phyloP scores from a whole-genome alignment of 2,113 vertebrate species.

The Mastomys natalensis region DNA sequence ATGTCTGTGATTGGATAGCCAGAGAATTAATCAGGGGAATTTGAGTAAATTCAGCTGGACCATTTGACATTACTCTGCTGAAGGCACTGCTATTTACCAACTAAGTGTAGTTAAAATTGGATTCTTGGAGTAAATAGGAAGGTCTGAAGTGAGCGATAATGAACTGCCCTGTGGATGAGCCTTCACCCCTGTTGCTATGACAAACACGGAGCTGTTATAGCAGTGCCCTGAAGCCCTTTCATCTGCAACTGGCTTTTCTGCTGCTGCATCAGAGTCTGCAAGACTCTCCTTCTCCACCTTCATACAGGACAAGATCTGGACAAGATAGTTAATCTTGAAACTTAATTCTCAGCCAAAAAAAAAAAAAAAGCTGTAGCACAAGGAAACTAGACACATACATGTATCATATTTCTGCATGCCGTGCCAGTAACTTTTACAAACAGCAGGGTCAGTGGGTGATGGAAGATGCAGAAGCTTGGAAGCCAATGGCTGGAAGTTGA shows the following conservation, averaged over 20 bases:
- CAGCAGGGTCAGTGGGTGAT: constrained; percentile 64
- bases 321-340: constrained; percentile 47
- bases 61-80: constrained; percentile 75
- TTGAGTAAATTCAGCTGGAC: constrained; percentile 77
- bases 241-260: neutral
- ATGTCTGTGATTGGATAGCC: constrained; percentile 64
- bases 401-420: constrained; percentile 24
- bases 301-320: neutral
- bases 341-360: constrained; percentile 59
- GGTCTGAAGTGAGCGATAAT: constrained; percentile 63
- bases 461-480: constrained; percentile 68
- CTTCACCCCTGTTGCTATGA: constrained; percentile 26
- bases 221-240: neutral
- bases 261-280: neutral
- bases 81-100: constrained; percentile 83
- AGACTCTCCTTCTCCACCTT: neutral
- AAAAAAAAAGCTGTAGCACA: constrained; percentile 63
- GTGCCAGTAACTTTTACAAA: constrained; percentile 56
- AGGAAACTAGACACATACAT: constrained; percentile 65
- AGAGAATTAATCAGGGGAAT: constrained; percentile 75
- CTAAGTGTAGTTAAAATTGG: constrained; percentile 70
- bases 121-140: constrained; percentile 77
- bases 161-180: neutral
- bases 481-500: constrained; percentile 63
- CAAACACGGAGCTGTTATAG: neutral